phyloP scores from a whole-genome alignment of 1,140 invertebrate genomes.

The Nylanderia fulva region DNA sequence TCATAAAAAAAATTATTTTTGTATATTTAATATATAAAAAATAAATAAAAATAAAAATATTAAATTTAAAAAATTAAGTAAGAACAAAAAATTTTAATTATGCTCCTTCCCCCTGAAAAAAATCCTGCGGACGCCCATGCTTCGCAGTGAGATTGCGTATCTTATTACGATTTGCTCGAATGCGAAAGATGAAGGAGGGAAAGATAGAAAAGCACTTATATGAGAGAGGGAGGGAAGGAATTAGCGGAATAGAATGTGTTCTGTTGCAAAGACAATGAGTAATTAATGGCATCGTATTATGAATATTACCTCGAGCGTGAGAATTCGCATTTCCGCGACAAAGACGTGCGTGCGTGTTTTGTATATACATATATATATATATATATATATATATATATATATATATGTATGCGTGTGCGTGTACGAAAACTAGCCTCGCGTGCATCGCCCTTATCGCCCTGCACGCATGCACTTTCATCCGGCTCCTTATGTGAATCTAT shows the following conservation, averaged over 20 bases:
- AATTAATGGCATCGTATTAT: conserved; percentile 83
- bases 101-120: no score
- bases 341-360: conserved; percentile 25
- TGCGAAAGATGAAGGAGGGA: conserved; percentile 38
- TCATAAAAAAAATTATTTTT: no score
- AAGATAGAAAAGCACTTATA: conserved; percentile 40
- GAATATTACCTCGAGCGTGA: conserved; percentile 84
- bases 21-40: no score
- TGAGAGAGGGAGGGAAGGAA: not conserved
- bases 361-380: no score
- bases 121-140: no score
- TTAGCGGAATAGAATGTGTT: not conserved
- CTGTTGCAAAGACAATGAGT: conserved; percentile 80
- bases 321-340: conserved; percentile 81
- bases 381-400: no score
- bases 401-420: conserved; percentile 13
- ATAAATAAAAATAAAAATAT: no score
- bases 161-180: conserved; percentile 67
- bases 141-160: no score
- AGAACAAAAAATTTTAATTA: no score
- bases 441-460: conserved; percentile 71
- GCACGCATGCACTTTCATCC: conserved; percentile 74
- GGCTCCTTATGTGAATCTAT: conserved; percentile 54
- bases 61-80: no score
- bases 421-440: conserved; percentile 77